Evolutionary conservation across 2,888 invertebrate species (phyloP), one percentile per base, ranked within the genome.

Genomic region (Invenusta paracnida): DNA sequence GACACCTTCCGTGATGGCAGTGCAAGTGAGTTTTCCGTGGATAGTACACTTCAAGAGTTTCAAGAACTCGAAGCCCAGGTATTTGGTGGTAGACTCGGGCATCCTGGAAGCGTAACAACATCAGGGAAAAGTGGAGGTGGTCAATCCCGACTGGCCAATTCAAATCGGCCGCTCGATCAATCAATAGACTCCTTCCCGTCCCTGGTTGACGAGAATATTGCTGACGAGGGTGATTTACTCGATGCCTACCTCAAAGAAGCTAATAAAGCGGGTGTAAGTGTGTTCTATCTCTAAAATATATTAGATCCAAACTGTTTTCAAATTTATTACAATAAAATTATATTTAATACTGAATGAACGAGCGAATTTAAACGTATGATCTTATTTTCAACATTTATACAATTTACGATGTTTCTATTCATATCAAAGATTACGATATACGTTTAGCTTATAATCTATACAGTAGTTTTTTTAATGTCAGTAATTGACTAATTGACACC

Each of bases 61-160:
- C 73, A 73, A 73, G 73, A 73, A 23, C 23, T 73, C 23, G 73
- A 73, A 73, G 73, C 73, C 25, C 23, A 73, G 73, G 73, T 73
- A 5, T 23, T 73, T 23, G 73, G 27, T 23, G 73, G 73, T 23
- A 5, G 73, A 23, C 73, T 73, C 2, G 11, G 11, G 2, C 73
- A 5, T n/a, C 73, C 73, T n/a, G 17, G 5, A 11, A 17, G 5
- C 17, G 48, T 17, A 48, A 48, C 48, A 11, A 17, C 48, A 17
- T 48, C 48, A 11, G 5, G 5, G 5, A 73, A 23, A 5, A 23
- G 23, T 5, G 23, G 25, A 13, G 73, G 73, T 73, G 73, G 73
- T 13, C 73, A 73, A 23, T 25, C 5, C 73, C 17, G 48, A 48
- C 17, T 48, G 48, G 48, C 48, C 48, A 48, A 11, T 48, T 48